Base-by-base conservation (phyloP, 1,140 invertebrate genomes). In the Eumeta japonica region DNA sequence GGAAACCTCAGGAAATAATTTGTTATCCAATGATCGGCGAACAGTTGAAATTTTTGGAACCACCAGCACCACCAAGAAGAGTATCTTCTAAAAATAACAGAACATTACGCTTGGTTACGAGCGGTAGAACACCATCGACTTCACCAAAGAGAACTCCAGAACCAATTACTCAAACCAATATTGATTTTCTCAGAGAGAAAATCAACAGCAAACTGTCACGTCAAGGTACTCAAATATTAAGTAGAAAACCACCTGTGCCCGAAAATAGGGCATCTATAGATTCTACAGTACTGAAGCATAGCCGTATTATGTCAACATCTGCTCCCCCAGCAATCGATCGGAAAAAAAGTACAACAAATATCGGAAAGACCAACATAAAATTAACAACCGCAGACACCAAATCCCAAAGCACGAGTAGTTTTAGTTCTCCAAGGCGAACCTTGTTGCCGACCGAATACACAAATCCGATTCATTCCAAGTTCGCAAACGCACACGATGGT, bases 81-180 rank as follows among this genome's bases (percentile, higher is more conserved):
- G 79, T 80, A 52, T 90, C 88, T 0, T 90, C 87, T 0, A 82
- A 81, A 50, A 82, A 84, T 37, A 89, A 82, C 62, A 80, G 80
- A 17, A 88, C 84, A 4, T 58, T 89, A 1, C 79, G 80, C 57
- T 58, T 87, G 11, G 82, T 84, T n/a, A 80, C 81, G 2, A 80
- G 77, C 13, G 70, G 75, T 49, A 71, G 61, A 45, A 48, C 59
- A 33, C 38, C 41, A 16, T 55, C 53, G 13, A 42, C 49, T 10
- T 54, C 59, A 20, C 40, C 58, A 2, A 56, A 57, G 20, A 40
- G 28, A 13, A 43, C 20, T 4, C 3, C 14, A 32, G 38, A 28
- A 39, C 11, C 36, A 33, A 53, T 53, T 41, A 31, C 46, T 13
- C 48, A 58, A 45, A 57, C 76, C 0, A 83, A 80, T 40, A 76